A percentile compares a stretch with the other conserved stretches of the same genome.
Conservation (phyloP, 2,888 invertebrate species). For the Scelioninae gen. 1 region DNA sequence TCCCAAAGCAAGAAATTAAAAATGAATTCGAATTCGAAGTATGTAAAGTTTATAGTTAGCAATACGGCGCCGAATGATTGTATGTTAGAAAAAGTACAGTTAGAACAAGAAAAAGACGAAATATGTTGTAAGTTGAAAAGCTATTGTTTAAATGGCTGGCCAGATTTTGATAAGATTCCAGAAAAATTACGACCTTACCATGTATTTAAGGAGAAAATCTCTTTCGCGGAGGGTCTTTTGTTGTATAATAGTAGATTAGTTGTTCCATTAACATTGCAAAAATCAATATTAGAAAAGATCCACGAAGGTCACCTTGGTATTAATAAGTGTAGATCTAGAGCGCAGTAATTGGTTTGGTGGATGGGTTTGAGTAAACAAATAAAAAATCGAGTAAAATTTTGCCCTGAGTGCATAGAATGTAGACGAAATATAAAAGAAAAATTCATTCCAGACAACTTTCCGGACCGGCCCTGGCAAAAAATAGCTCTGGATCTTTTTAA, state of each 20-base stretch:
- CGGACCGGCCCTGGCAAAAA: conserved; percentile 71
- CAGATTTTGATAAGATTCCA: conserved; percentile 43
- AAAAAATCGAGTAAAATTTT: conserved; percentile 58
- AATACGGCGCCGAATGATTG: conserved; percentile 54
- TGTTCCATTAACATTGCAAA: conserved; percentile 60
- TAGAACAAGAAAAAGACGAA: conserved; percentile 62
- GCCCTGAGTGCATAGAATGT: conserved; percentile 63
- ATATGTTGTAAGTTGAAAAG: conserved; percentile 57
- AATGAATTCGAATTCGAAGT: conserved; percentile 24
- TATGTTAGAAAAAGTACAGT: conserved; percentile 59
- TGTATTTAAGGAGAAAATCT: conserved; percentile 24
- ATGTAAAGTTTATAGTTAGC: conserved; percentile 55
- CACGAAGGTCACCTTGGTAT: conserved; percentile 65
- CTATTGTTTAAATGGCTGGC: conserved; percentile 62
- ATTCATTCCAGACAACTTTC: conserved; percentile 64
- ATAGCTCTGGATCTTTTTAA: conserved; percentile 70
- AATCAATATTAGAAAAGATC: conserved; percentile 24
- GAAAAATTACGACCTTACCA: conserved; percentile 49
- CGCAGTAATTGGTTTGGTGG: conserved; percentile 73
- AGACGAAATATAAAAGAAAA: conserved; percentile 51
- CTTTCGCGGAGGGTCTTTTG: conserved; percentile 64
- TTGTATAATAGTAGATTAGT: conserved; percentile 68
- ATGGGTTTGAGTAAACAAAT: conserved; percentile 61
- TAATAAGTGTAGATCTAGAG: conserved; percentile 69
- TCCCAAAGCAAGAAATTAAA: neutral